These are phyloP conservation scores for Sinocyclocheilus grahami DNA, from an alignment of 2,113 vertebrate genomes.

Conservation along the genomic window DNA sequence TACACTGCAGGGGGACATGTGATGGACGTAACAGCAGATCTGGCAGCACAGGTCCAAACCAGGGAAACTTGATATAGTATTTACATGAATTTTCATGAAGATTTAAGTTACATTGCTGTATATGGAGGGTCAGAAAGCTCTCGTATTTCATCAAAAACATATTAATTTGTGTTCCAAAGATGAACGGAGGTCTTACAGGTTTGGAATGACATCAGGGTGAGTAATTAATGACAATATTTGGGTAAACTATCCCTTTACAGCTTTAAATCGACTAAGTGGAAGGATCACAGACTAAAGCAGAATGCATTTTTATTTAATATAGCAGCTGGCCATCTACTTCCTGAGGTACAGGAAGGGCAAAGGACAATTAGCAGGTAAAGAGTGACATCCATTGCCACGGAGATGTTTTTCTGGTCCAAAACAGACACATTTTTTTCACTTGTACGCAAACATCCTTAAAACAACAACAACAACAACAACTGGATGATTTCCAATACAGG, in stretches of 20 bases:
- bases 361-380: conserved; percentile 18
- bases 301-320: background rate
- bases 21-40: conserved; percentile 60
- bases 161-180: too few relatives aligned
- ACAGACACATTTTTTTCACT: background rate
- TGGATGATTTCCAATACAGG: background rate
- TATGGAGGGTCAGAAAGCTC: too few relatives aligned
- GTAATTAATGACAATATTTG: too few relatives aligned
- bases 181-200: too few relatives aligned
- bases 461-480: background rate
- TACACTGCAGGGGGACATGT: conserved; percentile 68
- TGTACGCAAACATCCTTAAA: background rate
- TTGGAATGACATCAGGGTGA: too few relatives aligned
- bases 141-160: too few relatives aligned
- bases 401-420: conserved; percentile 23
- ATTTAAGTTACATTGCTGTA: too few relatives aligned
- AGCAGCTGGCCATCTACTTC: conserved; percentile 28
- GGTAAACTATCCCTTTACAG: background rate
- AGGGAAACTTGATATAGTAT: background rate
- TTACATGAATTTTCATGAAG: background rate
- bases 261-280: background rate
- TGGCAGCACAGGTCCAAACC: conserved; percentile 17
- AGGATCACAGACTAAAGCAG: background rate
- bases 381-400: conserved; percentile 33
- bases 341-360: conserved; percentile 37